A percentile compares a stretch with the other conserved stretches of the same genome.
Evolutionary conservation across 2,888 invertebrate species (phyloP).

Genomic region (Oxystoma pomonae): DNA sequence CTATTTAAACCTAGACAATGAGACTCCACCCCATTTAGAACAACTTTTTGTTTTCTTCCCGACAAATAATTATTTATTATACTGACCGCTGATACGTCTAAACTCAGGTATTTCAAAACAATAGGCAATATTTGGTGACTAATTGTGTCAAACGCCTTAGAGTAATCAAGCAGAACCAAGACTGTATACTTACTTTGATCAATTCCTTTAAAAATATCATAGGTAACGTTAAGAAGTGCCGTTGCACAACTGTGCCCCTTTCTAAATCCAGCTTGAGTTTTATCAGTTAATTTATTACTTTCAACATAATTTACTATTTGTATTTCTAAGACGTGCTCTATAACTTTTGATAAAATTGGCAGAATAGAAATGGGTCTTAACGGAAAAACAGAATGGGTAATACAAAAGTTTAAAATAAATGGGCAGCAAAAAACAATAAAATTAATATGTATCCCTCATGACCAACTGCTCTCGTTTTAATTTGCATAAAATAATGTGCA

Average conservation of each 20-base stretch:
- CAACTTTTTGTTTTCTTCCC: conserved; percentile 1
- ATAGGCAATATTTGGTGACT: conserved; percentile 6
- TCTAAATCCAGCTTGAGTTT: conserved; percentile 8
- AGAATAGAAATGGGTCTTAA: conserved; percentile 1
- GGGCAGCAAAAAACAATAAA: neutral
- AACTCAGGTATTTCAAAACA: conserved; percentile 41
- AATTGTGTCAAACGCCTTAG: conserved; percentile 7
- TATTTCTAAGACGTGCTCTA: neutral
- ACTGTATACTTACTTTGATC: conserved; percentile 2
- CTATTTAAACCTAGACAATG: conserved; percentile 7
- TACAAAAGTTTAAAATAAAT: neutral
- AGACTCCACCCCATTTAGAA: neutral
- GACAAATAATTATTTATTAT: neutral
- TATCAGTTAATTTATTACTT: neutral
- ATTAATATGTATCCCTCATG: neutral
- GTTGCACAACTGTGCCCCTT: conserved; percentile 10
- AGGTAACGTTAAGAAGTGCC: conserved; percentile 2
- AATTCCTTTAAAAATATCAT: conserved; percentile 4
- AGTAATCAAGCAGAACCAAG: conserved; percentile 4
- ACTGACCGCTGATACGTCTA: conserved; percentile 41
- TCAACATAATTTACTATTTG: conserved; percentile 2
- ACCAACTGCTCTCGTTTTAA: conserved; percentile 4
- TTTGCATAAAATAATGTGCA: neutral
- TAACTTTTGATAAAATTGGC: conserved; percentile 2
- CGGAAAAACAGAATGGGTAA: neutral